Conservation (phyloP, 2,888 invertebrate genomes). For the Sphaerophoria taeniata region DNA sequence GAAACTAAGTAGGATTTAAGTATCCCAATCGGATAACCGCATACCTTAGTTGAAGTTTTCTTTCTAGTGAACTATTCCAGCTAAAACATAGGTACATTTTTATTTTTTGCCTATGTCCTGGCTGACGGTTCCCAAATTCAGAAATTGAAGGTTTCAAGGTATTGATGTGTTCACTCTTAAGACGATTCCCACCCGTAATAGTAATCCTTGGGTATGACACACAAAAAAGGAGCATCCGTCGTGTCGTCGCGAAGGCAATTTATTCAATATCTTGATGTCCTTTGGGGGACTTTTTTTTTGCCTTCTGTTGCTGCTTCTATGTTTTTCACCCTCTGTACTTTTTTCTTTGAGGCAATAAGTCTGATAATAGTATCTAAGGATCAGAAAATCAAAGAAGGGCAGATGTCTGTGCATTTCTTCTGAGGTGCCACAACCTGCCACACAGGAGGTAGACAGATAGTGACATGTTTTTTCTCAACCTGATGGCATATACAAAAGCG, state of each 20-base stretch:
- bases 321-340: slow-evolving; percentile 1
- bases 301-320: slow-evolving; percentile 38
- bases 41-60: slow-evolving; percentile 29
- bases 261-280: slow-evolving; percentile 62
- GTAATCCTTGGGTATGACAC: slow-evolving; percentile 4
- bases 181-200: slow-evolving; percentile 8
- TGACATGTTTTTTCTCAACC: too few relatives aligned
- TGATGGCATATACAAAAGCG: slow-evolving; percentile 18
- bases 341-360: slow-evolving; percentile 32
- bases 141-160: neutral
- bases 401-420: slow-evolving; percentile 52
- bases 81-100: neutral
- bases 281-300: slow-evolving; percentile 46
- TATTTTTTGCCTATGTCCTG: neutral
- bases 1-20: slow-evolving; percentile 40
- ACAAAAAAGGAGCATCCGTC: slow-evolving; percentile 31
- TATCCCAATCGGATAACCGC: slow-evolving; percentile 61
- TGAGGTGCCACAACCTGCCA: neutral
- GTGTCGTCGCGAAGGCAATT: slow-evolving; percentile 40
- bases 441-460: neutral
- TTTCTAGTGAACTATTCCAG: slow-evolving; percentile 18
- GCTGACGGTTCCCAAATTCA: slow-evolving; percentile 14
- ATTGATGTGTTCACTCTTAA: slow-evolving; percentile 26
- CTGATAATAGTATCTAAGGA: slow-evolving; percentile 42
- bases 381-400: slow-evolving; percentile 40